A percentile compares a stretch with the other conserved stretches of the same genome.
Evolutionary conservation across 2,888 invertebrate genomes (phyloP).

Genomic region (Drosophila cognata): DNA sequence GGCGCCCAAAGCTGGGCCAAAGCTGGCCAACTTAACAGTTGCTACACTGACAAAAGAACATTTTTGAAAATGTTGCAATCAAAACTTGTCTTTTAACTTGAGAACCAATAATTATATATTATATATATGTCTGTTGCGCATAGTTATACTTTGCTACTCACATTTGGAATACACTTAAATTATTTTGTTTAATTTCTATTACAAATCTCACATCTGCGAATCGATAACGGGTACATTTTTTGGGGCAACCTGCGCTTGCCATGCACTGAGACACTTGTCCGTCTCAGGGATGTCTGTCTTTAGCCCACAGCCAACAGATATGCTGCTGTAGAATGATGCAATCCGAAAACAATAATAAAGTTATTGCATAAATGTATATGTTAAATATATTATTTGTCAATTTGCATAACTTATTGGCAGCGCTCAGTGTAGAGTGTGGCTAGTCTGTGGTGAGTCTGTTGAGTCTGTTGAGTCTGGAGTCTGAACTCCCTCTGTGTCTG

Average conservation of each 20-base stretch:
- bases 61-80: too few species aligned
- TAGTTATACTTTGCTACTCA: background rate
- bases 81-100: background rate
- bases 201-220: background rate
- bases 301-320: background rate
- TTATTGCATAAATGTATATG: background rate
- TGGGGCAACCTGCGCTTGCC: background rate
- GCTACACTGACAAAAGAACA: background rate
- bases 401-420: background rate
- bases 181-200: background rate
- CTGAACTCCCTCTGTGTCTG: conserved; percentile 23
- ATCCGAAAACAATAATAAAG: background rate
- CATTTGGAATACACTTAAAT: background rate
- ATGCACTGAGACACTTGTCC: background rate
- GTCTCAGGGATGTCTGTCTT: background rate
- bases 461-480: background rate
- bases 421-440: conserved; percentile 1
- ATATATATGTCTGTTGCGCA: background rate
- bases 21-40: conserved; percentile 22
- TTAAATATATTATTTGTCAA: background rate
- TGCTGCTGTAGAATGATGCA: background rate
- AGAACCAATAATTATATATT: background rate
- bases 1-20: conserved; percentile 50
- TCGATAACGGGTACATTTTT: background rate
- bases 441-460: background rate